Evolutionary conservation across 2,797 vertebrate species (phyloP).

Genomic region (Alectoris magna): DNA sequence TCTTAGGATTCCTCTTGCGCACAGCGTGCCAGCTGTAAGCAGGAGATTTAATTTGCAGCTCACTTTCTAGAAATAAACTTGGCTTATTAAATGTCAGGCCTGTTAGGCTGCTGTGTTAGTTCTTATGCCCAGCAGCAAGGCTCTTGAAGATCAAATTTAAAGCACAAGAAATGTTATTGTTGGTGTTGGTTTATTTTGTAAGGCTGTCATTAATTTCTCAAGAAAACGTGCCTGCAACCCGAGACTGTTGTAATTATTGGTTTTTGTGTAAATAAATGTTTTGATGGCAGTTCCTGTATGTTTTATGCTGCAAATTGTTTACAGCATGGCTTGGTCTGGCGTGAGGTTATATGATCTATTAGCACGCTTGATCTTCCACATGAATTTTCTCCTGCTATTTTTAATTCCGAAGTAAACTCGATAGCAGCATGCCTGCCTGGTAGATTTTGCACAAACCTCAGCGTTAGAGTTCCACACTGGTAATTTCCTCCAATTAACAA

Average conservation of each 20-base stretch:
- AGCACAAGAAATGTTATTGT: background rate
- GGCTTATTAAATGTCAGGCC: slow-evolving; percentile 43
- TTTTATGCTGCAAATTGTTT: slow-evolving; percentile 24
- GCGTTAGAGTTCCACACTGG: background rate
- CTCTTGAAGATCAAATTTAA: slow-evolving; percentile 14
- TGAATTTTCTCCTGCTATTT: slow-evolving; percentile 54
- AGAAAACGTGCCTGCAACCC: slow-evolving; percentile 20
- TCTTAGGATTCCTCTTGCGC: background rate
- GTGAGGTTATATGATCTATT: slow-evolving; percentile 39
- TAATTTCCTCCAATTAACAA: background rate
- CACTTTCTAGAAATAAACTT: slow-evolving; percentile 61
- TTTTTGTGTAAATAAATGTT: background rate
- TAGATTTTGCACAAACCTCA: background rate
- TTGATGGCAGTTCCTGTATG: background rate
- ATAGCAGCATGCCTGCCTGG: background rate
- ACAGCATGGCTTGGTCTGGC: background rate
- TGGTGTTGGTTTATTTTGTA: background rate
- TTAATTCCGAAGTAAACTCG: slow-evolving; percentile 33
- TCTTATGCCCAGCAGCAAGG: slow-evolving; percentile 1
- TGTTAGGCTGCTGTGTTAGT: slow-evolving; percentile 4
- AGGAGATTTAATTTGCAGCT: slow-evolving; percentile 43
- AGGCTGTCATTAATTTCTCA: background rate
- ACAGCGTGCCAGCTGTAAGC: slow-evolving; percentile 4
- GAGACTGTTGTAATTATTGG: background rate
- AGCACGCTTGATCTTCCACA: background rate